A percentile compares a stretch with the other conserved stretches of the same genome.
Evolutionary conservation across 2,113 vertebrate species (phyloP).

Genomic region (Ochotona curzoniae): DNA sequence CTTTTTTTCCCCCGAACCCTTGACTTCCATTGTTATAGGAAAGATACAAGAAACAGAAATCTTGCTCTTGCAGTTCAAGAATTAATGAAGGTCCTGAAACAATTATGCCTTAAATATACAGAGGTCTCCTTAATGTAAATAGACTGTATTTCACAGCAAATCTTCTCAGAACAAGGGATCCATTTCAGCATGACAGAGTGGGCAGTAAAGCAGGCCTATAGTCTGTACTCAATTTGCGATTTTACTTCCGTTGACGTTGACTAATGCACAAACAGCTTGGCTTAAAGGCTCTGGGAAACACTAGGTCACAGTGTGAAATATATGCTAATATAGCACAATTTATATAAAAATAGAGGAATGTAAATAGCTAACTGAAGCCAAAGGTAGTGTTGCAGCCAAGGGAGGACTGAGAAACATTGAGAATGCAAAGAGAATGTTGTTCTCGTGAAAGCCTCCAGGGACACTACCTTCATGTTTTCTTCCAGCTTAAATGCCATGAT

Average conservation of each 20-base stretch:
- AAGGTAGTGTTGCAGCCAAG: conserved; percentile 80
- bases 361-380: conserved; percentile 86
- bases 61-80: conserved; percentile 63
- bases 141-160: conserved; percentile 71
- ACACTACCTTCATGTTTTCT: conserved; percentile 40
- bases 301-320: conserved; percentile 86
- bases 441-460: conserved; percentile 43
- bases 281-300: conserved; percentile 82
- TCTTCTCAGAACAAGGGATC: conserved; percentile 74
- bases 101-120: conserved; percentile 85
- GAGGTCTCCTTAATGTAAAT: conserved; percentile 80
- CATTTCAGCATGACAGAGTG: conserved; percentile 73
- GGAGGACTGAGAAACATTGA: conserved; percentile 78
- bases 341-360: conserved; percentile 84
- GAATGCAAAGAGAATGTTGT: conserved; percentile 73
- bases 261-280: conserved; percentile 82
- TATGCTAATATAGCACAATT: conserved; percentile 86
- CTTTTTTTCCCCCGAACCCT: conserved; percentile 31
- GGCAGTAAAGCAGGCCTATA: conserved; percentile 68
- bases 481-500: background rate
- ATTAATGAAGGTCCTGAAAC: conserved; percentile 84
- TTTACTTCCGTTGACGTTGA: conserved; percentile 80
- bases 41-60: conserved; percentile 76
- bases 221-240: conserved; percentile 79
- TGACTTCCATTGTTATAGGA: conserved; percentile 68